Evolutionary conservation across 2,888 invertebrate genomes (phyloP).

Genomic region (Troilus luridus): DNA sequence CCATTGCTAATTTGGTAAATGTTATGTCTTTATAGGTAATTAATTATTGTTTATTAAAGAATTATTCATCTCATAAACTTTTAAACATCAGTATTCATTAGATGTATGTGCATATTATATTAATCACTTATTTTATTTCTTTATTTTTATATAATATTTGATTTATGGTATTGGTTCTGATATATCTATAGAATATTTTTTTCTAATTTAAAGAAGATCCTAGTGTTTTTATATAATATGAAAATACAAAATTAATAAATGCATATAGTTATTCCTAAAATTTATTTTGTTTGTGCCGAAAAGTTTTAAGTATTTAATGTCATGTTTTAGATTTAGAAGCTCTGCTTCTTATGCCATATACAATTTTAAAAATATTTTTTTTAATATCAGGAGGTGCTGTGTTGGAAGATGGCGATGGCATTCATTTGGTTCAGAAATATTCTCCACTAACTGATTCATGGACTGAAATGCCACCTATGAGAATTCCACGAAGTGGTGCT

Average conservation of each 20-base stretch:
- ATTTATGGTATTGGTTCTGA: too few relatives aligned
- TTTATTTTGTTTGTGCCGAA: background rate
- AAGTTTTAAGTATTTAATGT: background rate
- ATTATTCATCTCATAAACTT: too few relatives aligned
- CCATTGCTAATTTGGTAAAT: background rate
- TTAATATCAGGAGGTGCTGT: conserved; percentile 69
- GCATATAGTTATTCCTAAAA: background rate
- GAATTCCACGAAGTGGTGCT: conserved; percentile 71
- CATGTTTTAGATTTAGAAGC: background rate
- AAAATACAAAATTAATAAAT: too few relatives aligned
- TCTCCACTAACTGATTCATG: conserved; percentile 70
- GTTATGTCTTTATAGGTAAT: background rate
- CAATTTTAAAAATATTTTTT: background rate
- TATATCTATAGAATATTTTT: too few relatives aligned
- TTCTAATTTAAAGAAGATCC: too few relatives aligned
- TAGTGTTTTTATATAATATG: too few relatives aligned
- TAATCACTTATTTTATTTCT: too few relatives aligned
- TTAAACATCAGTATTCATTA: too few relatives aligned
- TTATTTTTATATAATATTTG: too few relatives aligned
- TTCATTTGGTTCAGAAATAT: conserved; percentile 70
- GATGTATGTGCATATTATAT: too few relatives aligned
- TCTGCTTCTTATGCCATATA: background rate
- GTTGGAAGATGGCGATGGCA: conserved; percentile 72
- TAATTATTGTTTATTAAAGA: background rate
- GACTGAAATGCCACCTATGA: conserved; percentile 70